Conservation (phyloP, 2,113 vertebrate species). For the Coptodon rendalli region DNA sequence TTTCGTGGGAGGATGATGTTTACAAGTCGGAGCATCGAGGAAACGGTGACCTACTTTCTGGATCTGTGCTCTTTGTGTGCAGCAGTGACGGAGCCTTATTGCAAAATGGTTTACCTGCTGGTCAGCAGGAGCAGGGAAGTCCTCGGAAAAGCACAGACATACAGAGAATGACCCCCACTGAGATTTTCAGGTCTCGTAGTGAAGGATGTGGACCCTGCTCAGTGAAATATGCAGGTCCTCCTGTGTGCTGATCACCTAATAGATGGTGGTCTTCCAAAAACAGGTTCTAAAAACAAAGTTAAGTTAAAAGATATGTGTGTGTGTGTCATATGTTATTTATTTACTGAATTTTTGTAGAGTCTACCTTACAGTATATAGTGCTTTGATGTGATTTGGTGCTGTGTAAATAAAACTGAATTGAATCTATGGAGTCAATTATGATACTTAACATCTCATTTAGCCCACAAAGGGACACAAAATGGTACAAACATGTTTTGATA, state of each 20-base stretch:
- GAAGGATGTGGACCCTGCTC: background rate
- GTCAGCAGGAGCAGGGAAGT: background rate
- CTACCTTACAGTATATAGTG: background rate
- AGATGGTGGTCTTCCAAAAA: background rate
- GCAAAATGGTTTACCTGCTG: background rate
- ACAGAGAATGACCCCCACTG: background rate
- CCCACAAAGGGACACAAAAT: background rate
- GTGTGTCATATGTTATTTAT: background rate
- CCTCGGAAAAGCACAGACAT: background rate
- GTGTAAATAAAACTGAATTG: background rate
- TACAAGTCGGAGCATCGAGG: constrained; percentile 7
- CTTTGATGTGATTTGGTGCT: background rate
- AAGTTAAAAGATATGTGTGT: rapidly evolving
- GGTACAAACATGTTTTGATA: background rate
- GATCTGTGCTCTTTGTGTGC: background rate
- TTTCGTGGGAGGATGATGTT: constrained; percentile 42
- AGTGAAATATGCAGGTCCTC: background rate
- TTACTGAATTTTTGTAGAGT: background rate
- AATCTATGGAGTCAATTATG: background rate
- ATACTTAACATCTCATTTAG: too few species aligned
- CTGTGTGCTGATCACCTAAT: background rate
- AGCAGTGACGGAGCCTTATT: background rate
- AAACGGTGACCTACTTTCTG: constrained; percentile 48
- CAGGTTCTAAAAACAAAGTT: background rate
- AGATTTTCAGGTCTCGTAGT: background rate